These are phyloP conservation scores for Cyclina sinensis DNA, from an alignment of 1,140 invertebrate species.

Conservation along the genomic window DNA sequence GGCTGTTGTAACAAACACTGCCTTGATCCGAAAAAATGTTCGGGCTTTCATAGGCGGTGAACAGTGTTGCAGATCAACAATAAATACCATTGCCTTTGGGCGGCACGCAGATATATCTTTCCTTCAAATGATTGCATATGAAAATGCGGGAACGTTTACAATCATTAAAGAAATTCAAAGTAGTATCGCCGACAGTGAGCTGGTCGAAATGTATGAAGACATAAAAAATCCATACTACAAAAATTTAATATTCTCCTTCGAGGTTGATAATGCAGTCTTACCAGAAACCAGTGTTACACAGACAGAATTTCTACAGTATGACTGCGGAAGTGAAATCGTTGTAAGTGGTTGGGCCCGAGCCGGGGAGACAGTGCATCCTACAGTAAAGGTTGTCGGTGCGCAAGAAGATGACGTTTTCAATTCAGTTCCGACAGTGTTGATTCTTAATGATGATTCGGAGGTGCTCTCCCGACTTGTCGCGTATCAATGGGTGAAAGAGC, in stretches of 20 bases:
- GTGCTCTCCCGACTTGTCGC: not conserved
- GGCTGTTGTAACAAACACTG: not conserved
- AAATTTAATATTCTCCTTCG: not conserved
- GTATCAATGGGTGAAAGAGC: constrained; percentile 6
- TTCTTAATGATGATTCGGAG: not conserved
- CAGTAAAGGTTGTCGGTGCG: not conserved
- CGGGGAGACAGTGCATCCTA: not conserved
- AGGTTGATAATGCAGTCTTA: not conserved
- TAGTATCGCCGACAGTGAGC: not conserved
- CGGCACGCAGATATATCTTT: not conserved
- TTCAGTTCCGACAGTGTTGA: not conserved
- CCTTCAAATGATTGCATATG: constrained; percentile 10
- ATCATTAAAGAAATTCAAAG: constrained; percentile 28
- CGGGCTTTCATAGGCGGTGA: not conserved
- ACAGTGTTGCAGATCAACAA: not conserved
- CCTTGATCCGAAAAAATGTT: not conserved
- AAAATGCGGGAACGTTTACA: constrained; percentile 14
- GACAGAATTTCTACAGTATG: not conserved
- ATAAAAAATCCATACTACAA: constrained; percentile 39
- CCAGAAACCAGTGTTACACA: not conserved
- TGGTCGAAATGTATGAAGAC: not conserved
- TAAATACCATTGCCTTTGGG: constrained; percentile 26
- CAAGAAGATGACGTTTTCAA: not conserved
- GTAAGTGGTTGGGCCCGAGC: not conserved
- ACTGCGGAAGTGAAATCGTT: constrained; percentile 40